Evolutionary conservation across 2,888 invertebrate species (phyloP), one percentile per base, ranked within the genome.

Genomic region (Machimus atricapillus): DNA sequence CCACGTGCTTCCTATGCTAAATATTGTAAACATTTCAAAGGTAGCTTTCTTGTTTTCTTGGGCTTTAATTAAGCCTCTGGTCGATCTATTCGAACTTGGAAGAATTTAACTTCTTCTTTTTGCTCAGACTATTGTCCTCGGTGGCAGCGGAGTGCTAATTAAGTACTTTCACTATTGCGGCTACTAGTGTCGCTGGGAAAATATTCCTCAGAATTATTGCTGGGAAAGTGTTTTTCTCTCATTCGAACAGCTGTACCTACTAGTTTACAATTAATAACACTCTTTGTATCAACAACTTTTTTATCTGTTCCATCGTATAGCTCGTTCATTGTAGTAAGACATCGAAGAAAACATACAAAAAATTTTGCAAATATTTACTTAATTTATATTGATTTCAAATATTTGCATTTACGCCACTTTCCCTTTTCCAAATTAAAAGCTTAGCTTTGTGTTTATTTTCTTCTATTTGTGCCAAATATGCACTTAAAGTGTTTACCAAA

Each of bases 1-100:
- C 85, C 85, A 85, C 85, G 85, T 85, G 85, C 85, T 85, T 85
- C 74, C 6, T 40, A 27, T 74, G 85, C 31, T 85, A 85, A 85
- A 74, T 46, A 46, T 43, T 40, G 46, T 82, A 66, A 82, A 82
- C 82, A 82, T 37, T 16, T 37, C 34, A 31, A 27, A 79, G 79
- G 23, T 46, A 31, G 58, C 58, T 82, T 82, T 82, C 82, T 82
- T 78, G 58, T 31, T 66, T 82, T 82, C 82, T 40, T 78, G 82
- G 34, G 12, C 58, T 82, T 82, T 82, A 82, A 82, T 82, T 82
- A 82, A 82, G 37, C n/a, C 82, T 82, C 19, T 37, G 9, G 58
- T 37, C 31, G 31, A 58, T 82, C 82, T 82, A 82, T 58, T 14
- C 27, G 23, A 66, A 66, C 23, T 66, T 66, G 27, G 12, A 27